phyloP scores from a whole-genome alignment of 2,113 vertebrate genomes.

The Struthidea cinerea region DNA sequence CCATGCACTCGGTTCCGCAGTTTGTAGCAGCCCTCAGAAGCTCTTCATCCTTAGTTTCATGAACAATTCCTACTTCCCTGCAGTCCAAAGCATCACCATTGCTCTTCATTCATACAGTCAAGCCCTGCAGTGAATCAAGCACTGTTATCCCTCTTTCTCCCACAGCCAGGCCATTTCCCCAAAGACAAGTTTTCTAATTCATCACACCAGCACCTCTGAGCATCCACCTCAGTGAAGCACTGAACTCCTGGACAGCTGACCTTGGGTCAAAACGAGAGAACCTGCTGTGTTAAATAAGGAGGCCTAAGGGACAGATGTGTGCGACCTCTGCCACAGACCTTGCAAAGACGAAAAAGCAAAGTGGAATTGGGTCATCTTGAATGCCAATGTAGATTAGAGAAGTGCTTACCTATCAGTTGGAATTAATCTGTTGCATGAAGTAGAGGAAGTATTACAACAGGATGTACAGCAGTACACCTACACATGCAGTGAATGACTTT shows the following conservation, averaged over 20 bases:
- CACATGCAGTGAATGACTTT: not conserved
- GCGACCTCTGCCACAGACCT: not conserved
- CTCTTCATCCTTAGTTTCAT: not conserved
- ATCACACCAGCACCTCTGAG: not conserved
- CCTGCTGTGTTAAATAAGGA: not conserved
- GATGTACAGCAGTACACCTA: not conserved
- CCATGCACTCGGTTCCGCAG: accelerated
- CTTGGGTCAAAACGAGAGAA: not conserved
- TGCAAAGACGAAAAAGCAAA: not conserved
- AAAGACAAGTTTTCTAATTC: not conserved
- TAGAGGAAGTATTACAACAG: not conserved
- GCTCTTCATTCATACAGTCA: not conserved
- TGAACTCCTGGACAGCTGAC: not conserved
- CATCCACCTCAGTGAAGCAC: not conserved
- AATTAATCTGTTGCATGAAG: not conserved
- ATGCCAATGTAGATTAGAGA: accelerated
- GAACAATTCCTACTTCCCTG: not conserved
- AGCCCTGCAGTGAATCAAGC: not conserved
- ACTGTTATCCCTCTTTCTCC: not conserved
- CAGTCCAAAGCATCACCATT: not conserved
- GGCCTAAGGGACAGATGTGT: not conserved
- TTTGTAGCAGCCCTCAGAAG: not conserved
- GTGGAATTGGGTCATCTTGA: not conserved
- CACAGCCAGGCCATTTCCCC: not conserved
- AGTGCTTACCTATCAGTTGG: not conserved